Conservation (phyloP, 2,888 invertebrate genomes). For the Tuta absoluta region DNA sequence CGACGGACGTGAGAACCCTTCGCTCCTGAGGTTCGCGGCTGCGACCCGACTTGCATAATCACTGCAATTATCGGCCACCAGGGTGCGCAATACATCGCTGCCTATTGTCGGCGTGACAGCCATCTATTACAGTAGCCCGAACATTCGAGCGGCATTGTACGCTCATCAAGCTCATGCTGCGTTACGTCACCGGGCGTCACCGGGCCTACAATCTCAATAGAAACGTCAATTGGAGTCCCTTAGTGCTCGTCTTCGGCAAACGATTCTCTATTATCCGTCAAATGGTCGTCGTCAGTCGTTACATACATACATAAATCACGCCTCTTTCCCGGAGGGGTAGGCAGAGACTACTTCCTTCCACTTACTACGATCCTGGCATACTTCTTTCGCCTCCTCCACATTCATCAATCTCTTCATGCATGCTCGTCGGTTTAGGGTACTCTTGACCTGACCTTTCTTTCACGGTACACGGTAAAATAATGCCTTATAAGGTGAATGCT, state of each 20-base stretch:
- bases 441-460: no score
- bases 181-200: conserved; percentile 16
- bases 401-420: no score
- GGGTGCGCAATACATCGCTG: conserved; percentile 38
- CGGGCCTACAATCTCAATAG: conserved; percentile 11
- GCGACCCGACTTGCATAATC: conserved; percentile 58
- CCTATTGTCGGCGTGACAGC: conserved; percentile 49
- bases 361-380: no score
- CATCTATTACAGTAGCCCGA: conserved; percentile 44
- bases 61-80: conserved; percentile 62
- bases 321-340: no score
- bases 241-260: conserved; percentile 7
- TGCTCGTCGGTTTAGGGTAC: no score
- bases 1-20: conserved; percentile 46
- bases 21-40: conserved; percentile 44
- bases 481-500: conserved; percentile 21
- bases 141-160: conserved; percentile 10
- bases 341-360: no score
- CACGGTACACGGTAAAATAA: conserved; percentile 19
- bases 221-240: conserved; percentile 25
- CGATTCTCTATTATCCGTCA: conserved; percentile 12
- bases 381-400: no score
- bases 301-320: no score
- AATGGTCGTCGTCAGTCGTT: conserved; percentile 4
- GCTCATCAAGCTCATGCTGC: conserved; percentile 28